Evolutionary conservation across 53 echinoderm and acorn worm species (phyloP).

Genomic region (Astropecten irregularis): DNA sequence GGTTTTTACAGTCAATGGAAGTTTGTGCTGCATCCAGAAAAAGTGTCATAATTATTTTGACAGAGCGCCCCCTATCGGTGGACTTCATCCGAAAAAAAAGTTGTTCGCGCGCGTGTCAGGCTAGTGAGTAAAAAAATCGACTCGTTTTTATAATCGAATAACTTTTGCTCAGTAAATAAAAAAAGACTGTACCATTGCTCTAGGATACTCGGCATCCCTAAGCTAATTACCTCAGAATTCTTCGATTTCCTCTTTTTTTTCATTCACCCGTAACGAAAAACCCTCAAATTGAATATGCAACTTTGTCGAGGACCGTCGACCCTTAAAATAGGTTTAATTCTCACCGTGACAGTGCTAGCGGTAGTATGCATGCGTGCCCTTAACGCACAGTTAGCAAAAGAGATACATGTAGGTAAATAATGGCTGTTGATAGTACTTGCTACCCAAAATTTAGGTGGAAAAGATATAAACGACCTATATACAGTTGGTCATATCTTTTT

Average conservation of each 20-base stretch:
- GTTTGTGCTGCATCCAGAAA: too few relatives aligned
- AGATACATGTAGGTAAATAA: too few relatives aligned
- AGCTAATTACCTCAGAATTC: conserved; percentile 11
- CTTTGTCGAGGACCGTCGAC: background rate
- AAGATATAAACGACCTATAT: too few relatives aligned
- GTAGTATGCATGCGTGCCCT: too few relatives aligned
- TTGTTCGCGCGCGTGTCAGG: background rate
- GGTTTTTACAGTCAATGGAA: too few relatives aligned
- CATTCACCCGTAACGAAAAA: background rate
- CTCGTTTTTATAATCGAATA: background rate
- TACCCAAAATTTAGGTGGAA: too few relatives aligned
- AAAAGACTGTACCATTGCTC: background rate
- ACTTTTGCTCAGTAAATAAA: background rate
- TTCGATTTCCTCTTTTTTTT: conserved; percentile 22
- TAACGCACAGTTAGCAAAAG: too few relatives aligned
- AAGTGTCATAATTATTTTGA: background rate
- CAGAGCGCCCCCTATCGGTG: conserved; percentile 20
- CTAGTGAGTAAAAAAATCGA: background rate
- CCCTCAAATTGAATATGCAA: conserved; percentile 9
- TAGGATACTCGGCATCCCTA: conserved; percentile 1
- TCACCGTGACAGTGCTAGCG: too few relatives aligned
- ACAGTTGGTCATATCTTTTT: too few relatives aligned
- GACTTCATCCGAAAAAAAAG: background rate
- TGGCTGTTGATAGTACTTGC: too few relatives aligned
- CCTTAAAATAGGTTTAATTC: too few relatives aligned